Conservation (phyloP, 1,140 invertebrate genomes). For the Polypedilum pembai region DNA sequence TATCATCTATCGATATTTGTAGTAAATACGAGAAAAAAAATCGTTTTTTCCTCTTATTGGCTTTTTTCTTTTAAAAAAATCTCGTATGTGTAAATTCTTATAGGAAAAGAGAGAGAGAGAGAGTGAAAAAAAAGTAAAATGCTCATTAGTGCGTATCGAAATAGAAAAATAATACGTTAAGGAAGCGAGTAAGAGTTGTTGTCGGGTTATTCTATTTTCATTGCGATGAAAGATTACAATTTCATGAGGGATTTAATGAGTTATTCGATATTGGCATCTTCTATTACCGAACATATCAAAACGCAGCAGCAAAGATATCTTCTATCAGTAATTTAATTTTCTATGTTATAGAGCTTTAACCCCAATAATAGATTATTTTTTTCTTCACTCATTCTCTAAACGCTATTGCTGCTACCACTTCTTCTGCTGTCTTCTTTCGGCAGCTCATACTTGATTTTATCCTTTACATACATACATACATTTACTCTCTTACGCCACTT, state of each 20-base stretch:
- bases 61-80: background rate
- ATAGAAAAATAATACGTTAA: background rate
- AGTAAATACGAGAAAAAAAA: background rate
- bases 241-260: conserved; percentile 11
- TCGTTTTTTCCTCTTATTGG: too few species aligned
- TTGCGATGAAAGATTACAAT: conserved; percentile 12
- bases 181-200: background rate
- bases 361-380: conserved; percentile 14
- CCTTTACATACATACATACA: background rate
- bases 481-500: too few species aligned
- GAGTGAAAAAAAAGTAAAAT: too few species aligned
- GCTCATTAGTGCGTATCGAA: background rate
- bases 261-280: conserved; percentile 12
- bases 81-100: background rate
- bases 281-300: conserved; percentile 18
- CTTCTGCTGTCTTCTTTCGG: background rate
- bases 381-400: background rate
- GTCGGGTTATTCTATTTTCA: background rate
- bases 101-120: too few species aligned
- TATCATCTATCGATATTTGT: too few species aligned
- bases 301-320: conserved; percentile 1
- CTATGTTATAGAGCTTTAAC: background rate
- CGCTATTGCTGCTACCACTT: too few species aligned
- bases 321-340: conserved; percentile 19
- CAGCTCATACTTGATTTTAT: background rate